These are phyloP conservation scores for Micropterix aruncella DNA, from an alignment of 2,888 invertebrate genomes.

Conservation along the genomic window DNA sequence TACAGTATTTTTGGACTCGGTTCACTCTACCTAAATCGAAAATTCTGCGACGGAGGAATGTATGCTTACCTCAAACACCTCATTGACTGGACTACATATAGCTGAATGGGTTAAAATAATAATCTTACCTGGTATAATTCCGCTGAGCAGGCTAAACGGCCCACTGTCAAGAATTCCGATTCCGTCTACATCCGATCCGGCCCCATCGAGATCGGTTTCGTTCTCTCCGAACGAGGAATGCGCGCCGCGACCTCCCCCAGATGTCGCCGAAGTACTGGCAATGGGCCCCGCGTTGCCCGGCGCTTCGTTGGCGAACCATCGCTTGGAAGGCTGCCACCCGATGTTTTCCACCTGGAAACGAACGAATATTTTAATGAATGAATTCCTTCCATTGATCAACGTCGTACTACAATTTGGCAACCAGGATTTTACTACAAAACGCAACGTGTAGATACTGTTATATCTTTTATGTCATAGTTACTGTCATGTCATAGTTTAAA, in stretches of 20 bases:
- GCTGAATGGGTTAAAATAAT: not conserved
- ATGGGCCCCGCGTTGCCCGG: conserved; percentile 2
- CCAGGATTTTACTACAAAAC: too few species aligned
- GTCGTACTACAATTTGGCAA: too few species aligned
- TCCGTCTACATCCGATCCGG: conserved; percentile 27
- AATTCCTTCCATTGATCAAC: too few species aligned
- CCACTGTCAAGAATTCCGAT: conserved; percentile 41
- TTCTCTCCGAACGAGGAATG: conserved; percentile 7
- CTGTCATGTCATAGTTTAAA: too few species aligned
- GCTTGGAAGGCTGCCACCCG: conserved; percentile 4
- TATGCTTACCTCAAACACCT: too few species aligned
- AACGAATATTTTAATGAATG: not conserved
- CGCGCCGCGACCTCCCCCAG: conserved; percentile 14
- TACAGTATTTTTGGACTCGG: too few species aligned
- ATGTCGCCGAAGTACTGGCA: not conserved
- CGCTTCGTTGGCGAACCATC: not conserved
- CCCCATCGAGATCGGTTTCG: conserved; percentile 22
- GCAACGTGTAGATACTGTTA: too few species aligned
- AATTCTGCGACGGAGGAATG: too few species aligned
- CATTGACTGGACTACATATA: too few species aligned
- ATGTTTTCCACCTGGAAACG: conserved; percentile 5
- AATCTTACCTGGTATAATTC: conserved; percentile 68
- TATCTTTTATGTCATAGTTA: too few species aligned
- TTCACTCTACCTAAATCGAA: too few species aligned
- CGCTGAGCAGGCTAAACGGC: conserved; percentile 58